These are phyloP conservation scores for Apogon hyalosoma DNA, from an alignment of 2,797 vertebrate species.

Conservation along the genomic window DNA sequence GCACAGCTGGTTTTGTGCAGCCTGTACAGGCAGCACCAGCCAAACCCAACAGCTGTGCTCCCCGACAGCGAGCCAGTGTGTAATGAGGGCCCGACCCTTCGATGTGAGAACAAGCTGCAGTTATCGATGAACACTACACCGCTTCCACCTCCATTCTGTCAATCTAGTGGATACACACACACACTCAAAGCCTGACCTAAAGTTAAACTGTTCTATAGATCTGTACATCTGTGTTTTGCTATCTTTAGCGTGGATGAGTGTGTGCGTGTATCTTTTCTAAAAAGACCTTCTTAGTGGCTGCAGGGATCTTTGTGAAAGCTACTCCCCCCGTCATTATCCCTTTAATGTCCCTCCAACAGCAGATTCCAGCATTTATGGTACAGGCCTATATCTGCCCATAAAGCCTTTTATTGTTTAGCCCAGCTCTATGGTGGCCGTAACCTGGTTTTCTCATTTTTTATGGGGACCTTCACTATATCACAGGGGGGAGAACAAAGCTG, in stretches of 20 bases:
- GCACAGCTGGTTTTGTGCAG: slow-evolving; percentile 78
- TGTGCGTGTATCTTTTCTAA: slow-evolving; percentile 37
- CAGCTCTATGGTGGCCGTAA: slow-evolving; percentile 77
- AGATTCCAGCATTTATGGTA: slow-evolving; percentile 83
- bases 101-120: slow-evolving; percentile 66
- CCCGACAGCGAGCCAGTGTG: slow-evolving; percentile 57
- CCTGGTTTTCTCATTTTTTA: slow-evolving; percentile 83
- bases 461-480: slow-evolving; percentile 81
- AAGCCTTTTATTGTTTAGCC: slow-evolving; percentile 81
- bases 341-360: slow-evolving; percentile 82
- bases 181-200: slow-evolving; percentile 34
- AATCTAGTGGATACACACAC: slow-evolving; percentile 43
- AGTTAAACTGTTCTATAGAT: slow-evolving; percentile 60
- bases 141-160: slow-evolving; percentile 56
- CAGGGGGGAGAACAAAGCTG: slow-evolving; percentile 73
- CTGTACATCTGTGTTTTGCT: slow-evolving; percentile 26
- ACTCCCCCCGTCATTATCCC: slow-evolving; percentile 71
- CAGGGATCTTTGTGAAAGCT: slow-evolving; percentile 72
- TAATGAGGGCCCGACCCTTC: slow-evolving; percentile 72
- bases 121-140: slow-evolving; percentile 60
- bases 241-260: slow-evolving; percentile 22
- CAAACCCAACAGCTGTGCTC: slow-evolving; percentile 75
- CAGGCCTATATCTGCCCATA: slow-evolving; percentile 82
- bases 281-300: slow-evolving; percentile 55
- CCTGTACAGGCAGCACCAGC: slow-evolving; percentile 58